Base-by-base conservation (phyloP, 1,140 invertebrate species). In the Melitaea cinxia region DNA sequence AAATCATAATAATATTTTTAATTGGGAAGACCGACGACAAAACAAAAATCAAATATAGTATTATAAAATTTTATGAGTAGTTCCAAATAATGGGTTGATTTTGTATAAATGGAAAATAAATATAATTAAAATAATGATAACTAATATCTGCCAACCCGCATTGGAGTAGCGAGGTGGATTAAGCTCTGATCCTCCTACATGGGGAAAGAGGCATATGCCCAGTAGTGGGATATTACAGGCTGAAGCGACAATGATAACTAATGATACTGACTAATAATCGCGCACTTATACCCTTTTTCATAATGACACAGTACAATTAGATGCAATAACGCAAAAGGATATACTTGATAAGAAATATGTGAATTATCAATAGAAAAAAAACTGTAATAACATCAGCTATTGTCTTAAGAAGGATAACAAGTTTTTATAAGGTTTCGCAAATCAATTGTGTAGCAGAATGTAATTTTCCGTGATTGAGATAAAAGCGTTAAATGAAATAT, bases 331-430 rank as follows among this genome's bases (percentile, higher is more conserved):
- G 72, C 72, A 78, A 77, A 82, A 84, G 82, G 82, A 84, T 84
- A 71, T 63, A 58, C 65, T 58, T 60, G 63, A n/a, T 63, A 55
- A 56, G 57, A 58, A 72, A 66, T 72, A 82, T 83, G 79, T 83
- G 76, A 80, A 80, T 79, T 78, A 81, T 78, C 65, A 73, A 67
- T 72, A 78, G 62, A 80, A 80, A 84, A 84, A 84, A 84, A 84
- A 84, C 72, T 72, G 30, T 79, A 83, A 85, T 85, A 65, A 70
- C 56, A 45, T 60, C 65, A 50, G 55, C 80, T 68, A 85, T 85
- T 85, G 81, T 85, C 55, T 75, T 54, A 74, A 82, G 80, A 85
- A 85, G 85, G 85, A 85, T 83, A 80, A 75, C 80, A 19, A 52
- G 79, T 85, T 88, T 79, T 86, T 82, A 73, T 75, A 24, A 14